A percentile compares a stretch with the other conserved stretches of the same genome.
These are phyloP conservation scores for Chrysotoxum bicinctum DNA, from an alignment of 2,888 invertebrate species.

Conservation along the genomic window DNA sequence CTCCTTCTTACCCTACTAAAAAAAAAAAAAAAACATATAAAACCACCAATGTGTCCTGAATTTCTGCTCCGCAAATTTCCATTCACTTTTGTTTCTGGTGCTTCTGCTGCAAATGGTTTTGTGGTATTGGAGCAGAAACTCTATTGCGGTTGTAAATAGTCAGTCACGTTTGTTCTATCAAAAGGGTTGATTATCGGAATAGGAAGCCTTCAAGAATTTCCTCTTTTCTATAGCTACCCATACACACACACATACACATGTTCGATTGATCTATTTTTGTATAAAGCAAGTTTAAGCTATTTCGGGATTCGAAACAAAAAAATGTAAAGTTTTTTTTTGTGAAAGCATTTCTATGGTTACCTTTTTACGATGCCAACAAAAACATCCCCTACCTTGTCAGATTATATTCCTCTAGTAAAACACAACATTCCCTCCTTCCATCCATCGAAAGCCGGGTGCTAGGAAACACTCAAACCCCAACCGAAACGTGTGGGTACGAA, in stretches of 20 bases:
- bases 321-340: background rate
- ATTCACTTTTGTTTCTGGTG: background rate
- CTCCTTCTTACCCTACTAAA: background rate
- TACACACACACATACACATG: background rate
- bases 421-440: background rate
- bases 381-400: conserved; percentile 5
- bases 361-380: conserved; percentile 11
- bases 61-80: background rate
- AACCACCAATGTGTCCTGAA: background rate
- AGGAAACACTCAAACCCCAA: background rate
- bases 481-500: background rate
- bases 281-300: background rate
- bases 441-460: background rate
- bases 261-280: conserved; percentile 9
- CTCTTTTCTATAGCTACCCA: no score
- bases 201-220: conserved; percentile 16
- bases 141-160: conserved; percentile 23
- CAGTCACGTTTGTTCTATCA: conserved; percentile 14
- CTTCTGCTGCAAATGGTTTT: background rate
- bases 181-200: conserved; percentile 23
- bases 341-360: conserved; percentile 30
- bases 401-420: conserved; percentile 5
- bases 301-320: background rate
- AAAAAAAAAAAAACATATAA: background rate
- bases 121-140: background rate